Evolutionary conservation across 2,888 invertebrate genomes (phyloP).

Genomic region (Tachystola acroxantha): DNA sequence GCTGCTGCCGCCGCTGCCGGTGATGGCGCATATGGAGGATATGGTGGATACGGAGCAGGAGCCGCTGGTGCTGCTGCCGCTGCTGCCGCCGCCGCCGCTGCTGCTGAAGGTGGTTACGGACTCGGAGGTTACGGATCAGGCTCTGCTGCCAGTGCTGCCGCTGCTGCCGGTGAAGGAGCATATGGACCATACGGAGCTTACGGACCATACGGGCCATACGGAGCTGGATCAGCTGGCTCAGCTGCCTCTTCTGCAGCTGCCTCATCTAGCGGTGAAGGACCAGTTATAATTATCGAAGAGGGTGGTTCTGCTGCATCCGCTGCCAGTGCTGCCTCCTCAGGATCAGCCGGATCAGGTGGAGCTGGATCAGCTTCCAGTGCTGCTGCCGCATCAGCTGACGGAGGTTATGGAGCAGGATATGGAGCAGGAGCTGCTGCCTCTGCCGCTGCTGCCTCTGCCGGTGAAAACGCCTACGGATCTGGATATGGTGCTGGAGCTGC

Average conservation of each 20-base stretch:
- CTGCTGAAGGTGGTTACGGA: background rate
- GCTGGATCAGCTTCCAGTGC: background rate
- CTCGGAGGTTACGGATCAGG: background rate
- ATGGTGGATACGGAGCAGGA: conserved; percentile 2
- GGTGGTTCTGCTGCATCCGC: background rate
- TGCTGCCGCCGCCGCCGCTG: background rate
- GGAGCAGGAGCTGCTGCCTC: background rate
- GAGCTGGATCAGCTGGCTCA: conserved; percentile 9
- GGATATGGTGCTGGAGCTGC: background rate
- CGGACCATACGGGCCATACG: no score
- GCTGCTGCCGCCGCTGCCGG: conserved; percentile 2
- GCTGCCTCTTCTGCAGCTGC: conserved; percentile 5
- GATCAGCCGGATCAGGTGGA: background rate
- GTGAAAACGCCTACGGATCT: background rate
- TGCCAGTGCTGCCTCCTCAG: conserved; percentile 8
- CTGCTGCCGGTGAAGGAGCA: conserved; percentile 5
- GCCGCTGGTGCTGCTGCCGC: background rate
- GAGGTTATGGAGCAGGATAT: conserved; percentile 2
- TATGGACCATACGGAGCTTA: background rate
- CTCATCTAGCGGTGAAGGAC: conserved; percentile 6
- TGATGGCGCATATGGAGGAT: conserved; percentile 3
- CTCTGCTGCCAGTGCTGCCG: conserved; percentile 3
- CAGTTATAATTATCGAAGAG: background rate
- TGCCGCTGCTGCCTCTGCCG: conserved; percentile 3
- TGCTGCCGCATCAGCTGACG: background rate